A percentile compares a stretch with the other conserved stretches of the same genome.
These are phyloP conservation scores for Hylaeus volcanicus DNA, from an alignment of 1,140 invertebrate species.

Conservation along the genomic window DNA sequence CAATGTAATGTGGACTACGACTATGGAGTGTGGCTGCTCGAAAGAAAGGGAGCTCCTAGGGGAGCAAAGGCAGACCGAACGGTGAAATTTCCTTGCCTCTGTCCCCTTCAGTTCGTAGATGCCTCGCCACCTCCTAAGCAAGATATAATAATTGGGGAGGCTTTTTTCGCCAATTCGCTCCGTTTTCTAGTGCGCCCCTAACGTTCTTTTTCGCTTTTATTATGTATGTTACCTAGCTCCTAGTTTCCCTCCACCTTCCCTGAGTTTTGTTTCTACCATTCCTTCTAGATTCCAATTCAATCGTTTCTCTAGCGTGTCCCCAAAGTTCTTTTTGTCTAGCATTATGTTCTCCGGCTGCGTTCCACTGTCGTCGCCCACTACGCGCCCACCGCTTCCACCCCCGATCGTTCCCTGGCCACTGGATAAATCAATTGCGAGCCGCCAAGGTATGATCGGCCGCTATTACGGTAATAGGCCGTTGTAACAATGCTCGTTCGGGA, in stretches of 20 bases:
- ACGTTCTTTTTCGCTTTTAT: background rate
- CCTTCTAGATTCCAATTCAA: background rate
- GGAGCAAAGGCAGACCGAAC: too few relatives aligned
- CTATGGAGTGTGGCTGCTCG: too few relatives aligned
- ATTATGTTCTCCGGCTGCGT: background rate
- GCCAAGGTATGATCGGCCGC: slow-evolving; percentile 19
- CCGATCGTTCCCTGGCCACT: slow-evolving; percentile 20
- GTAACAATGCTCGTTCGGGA: slow-evolving; percentile 35
- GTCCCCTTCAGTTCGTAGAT: too few relatives aligned
- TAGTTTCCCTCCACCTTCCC: too few relatives aligned
- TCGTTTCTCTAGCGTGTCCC: background rate
- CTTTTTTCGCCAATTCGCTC: slow-evolving; percentile 10
- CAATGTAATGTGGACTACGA: too few relatives aligned
- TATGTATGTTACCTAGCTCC: background rate
- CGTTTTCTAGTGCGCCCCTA: background rate
- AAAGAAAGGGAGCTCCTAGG: too few relatives aligned
- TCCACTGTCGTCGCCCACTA: background rate
- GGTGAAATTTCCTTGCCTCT: too few relatives aligned
- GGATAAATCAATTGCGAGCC: slow-evolving; percentile 40
- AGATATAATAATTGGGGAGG: too few relatives aligned
- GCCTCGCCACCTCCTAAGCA: too few relatives aligned
- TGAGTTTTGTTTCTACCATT: too few relatives aligned
- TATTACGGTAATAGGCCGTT: slow-evolving; percentile 40
- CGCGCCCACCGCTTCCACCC: background rate
- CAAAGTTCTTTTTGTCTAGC: background rate